Base-by-base conservation (phyloP, 2,888 invertebrate species). In the Agrotis ipsilon region DNA sequence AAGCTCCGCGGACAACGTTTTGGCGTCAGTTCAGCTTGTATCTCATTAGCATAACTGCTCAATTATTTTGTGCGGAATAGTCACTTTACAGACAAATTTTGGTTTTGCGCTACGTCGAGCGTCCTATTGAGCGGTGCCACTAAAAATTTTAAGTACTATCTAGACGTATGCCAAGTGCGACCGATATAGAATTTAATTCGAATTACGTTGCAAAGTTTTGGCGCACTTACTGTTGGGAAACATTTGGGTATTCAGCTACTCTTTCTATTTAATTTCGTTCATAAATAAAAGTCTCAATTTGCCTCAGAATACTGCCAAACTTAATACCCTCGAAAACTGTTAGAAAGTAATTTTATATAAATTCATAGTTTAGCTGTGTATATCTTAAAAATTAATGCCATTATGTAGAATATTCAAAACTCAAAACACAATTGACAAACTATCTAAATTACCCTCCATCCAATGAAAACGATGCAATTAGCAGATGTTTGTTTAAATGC, bases 1-100 rank as follows among this genome's bases (percentile, higher is more conserved):
- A 94, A 94, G 91, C 93, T 89, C 87, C 89, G 89, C 90, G 92
- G 92, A 93, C 94, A 94, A 73, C 92, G 93, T 92, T 92, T 91
- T 93, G 93, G 94, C 94, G 92, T 93, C 92, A 91, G 92, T 93
- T 93, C 93, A 93, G 92, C 92, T 90, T 92, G 93, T 93, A 87
- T 85, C 92, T 93, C 92, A 94, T 95, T 95, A 94, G 89, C 95
- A 95, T 95, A 95, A 95, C 94, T 93, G 93, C 94, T 93, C 94
- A 94, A 94, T 95, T 94, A 94, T 95, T 94, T 94, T 92, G 92
- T 92, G 91, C 90, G 89, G 92, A 93, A 93, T 92, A 93, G 92
- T 92, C 92, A 92, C 92, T 95, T 93, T 92, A 92, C 92, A 91
- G 92, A 91, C 88, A 90, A 91, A 93, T 92, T 93, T 92, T 86